Evolutionary conservation across 92 coral and sea anemone genomes (phyloP), one percentile per base, ranked within the genome.

Genomic region (Muricea muricata): DNA sequence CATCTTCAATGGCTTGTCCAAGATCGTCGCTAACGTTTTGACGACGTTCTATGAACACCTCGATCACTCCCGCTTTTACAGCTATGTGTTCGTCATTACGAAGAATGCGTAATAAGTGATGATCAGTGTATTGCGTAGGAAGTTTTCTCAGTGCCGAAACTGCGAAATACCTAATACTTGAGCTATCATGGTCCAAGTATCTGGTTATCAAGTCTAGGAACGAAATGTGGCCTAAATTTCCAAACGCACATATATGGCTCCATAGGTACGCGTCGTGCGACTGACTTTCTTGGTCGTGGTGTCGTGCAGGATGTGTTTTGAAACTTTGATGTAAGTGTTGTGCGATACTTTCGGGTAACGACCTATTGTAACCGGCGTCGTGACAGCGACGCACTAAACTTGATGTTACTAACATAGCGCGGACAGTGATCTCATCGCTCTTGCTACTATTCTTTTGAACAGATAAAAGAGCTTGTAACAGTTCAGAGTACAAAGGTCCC

Each of bases 161-260:
- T 15, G 89, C 94, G 1, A 91, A 91, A 78, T 89, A 87, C 6
- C 97, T 69, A 23, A 93, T 92, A 57, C 85, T 92, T 40, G 98
- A 92, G 81, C 85, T 83, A 31, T 93, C 98, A 81, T 93, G 93
- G 67, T 93, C 85, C 37, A 88, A 77, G 56, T 93, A 93, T 50
- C 83, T 40, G 14, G 90, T 78, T 46, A 93, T 87, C 46, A 92
- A 32, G 25, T 63, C 69, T 17, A 93, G 86, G 7, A 91, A 93
- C 41, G 87, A 86, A 40, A 65, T 60, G 48, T 93, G 93, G 24
- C 97, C 97, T 2, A 93, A 90, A 73, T 93, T 93, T 34, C 97
- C 97, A 42, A 94, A 85, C n/a, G 95, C 98, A 93, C 98, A 94
- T 45, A 94, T 63, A 42, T 94, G 98, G 15, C 86, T 91, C 86